Base-by-base conservation (phyloP, 2,797 vertebrate species). In the Cichlasoma orientale region DNA sequence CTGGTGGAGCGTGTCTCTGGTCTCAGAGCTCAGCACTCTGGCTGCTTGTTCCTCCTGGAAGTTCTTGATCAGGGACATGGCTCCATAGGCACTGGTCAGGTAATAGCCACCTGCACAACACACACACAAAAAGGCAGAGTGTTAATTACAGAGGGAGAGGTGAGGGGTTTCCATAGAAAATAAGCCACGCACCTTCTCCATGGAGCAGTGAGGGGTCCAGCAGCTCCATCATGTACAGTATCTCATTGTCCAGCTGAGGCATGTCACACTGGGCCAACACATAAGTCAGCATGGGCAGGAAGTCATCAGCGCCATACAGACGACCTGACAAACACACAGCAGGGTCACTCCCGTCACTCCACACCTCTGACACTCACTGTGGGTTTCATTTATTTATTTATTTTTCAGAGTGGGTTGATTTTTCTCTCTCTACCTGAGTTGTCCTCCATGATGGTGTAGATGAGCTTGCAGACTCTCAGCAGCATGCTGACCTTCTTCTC, bases 201-300 rank as follows among this genome's bases (percentile, higher is more conserved):
- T 98, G 97, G 33, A 99, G 93, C 84, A 98, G 93, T 14, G 97
- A 96, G 0, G 98, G 98, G 87, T 99, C 98, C 82, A 99, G 92
- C 82, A 99, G 92, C 86, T 99, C 98, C 98, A 99, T 99, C 97
- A 98, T 99, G 93, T 99, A 99, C 80, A 98, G 96, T 4, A 99
- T 97, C 88, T 99, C 98, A 0, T 95, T 95, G 86, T 99, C 98
- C 90, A 99, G 93, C 80, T 97, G 97, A 79, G 98, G 95, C 97
- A 98, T 96, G 92, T 99, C 97, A 82, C 98, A 99, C 88, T 99
- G 98, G 50, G 97, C 97, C 75, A 99, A 89, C 18, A 99, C 97
- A 0, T 98, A 98, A 0, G 97, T 99, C 92, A 99, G 87, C 92
- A 99, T 97, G 23, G 98, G 98, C 88, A 99, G 92, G 94, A 99